Base-by-base conservation (phyloP, 2,113 vertebrate genomes). In the Ictalurus punctatus region DNA sequence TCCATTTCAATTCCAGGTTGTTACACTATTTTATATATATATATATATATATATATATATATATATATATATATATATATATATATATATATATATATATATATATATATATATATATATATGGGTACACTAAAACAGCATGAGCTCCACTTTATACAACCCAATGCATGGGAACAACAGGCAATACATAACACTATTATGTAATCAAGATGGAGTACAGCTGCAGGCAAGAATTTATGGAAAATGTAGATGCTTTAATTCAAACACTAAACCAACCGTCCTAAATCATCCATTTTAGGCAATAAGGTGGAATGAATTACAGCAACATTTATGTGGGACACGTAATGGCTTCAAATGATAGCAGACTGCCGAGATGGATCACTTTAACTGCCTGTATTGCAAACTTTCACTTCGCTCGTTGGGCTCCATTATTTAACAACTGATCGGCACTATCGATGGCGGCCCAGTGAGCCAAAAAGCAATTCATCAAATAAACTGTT, bases 401-500 rank as follows among this genome's bases (percentile, higher is more conserved):
- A 92, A 91, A 92, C 87, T 87, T 89, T 90, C 90, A 89, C 89
- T 87, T 87, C 74, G 12, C 86, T 89, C 86, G 86, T 88, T 83
- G 80, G 86, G 84, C 86, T 63, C 78, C 86, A 90, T 89, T 88
- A 90, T 90, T 89, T 90, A 89, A 73, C 81, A 88, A 90, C 89
- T 86, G 92, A 91, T 92, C 87, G 30, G 65, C 58, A 87, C 65
- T 85, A 92, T 91, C 30, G 88, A 92, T 27, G 71, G 67, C 69
- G 19, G 74, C 71, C 85, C 56, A 71, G 73, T 71, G 88, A 91
- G 88, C 89, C 88, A 86, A 90, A 92, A 92, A 87, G 90, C 86
- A 78, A 89, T 89, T 90, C 90, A 90, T 91, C 86, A 91, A 88
- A 86, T 82, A 84, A 88, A 91, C 88, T 79, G 86, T 86, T 91